Evolutionary conservation across 1,140 invertebrate genomes (phyloP).

Genomic region (Drosophila neocordata): DNA sequence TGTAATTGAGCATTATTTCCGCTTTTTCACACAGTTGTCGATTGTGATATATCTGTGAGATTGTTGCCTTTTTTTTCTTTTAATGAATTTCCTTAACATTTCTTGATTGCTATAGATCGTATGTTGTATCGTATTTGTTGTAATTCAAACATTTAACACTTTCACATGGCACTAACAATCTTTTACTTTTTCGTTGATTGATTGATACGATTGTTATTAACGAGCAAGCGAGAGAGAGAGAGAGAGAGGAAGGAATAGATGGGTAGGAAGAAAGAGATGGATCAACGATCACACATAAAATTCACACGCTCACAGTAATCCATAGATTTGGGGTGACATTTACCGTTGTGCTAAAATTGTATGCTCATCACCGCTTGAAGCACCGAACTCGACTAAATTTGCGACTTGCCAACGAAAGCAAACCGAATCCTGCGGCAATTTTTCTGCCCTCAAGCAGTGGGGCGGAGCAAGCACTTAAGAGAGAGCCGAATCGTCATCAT

Average conservation of each 20-base stretch:
- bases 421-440: constrained; percentile 69
- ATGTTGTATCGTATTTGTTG: constrained; percentile 68
- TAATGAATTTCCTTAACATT: constrained; percentile 29
- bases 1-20: constrained; percentile 79
- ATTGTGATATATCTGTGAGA: constrained; percentile 41
- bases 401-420: constrained; percentile 25
- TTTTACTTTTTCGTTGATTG: constrained; percentile 24
- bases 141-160: constrained; percentile 73
- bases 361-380: constrained; percentile 68
- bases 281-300: constrained; percentile 48
- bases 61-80: constrained; percentile 39
- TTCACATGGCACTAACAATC: constrained; percentile 52
- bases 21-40: constrained; percentile 39
- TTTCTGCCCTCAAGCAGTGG: constrained; percentile 67
- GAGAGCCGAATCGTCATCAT: constrained; percentile 18
- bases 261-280: background rate
- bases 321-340: constrained; percentile 26
- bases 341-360: constrained; percentile 39
- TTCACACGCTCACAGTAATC: constrained; percentile 20
- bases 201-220: constrained; percentile 20
- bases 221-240: background rate
- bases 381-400: constrained; percentile 62
- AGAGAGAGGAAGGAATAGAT: background rate
- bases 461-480: constrained; percentile 68
- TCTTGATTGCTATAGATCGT: constrained; percentile 43